Base-by-base conservation (phyloP, 1,140 invertebrate species). In the Thaumetopoea pityocampa region DNA sequence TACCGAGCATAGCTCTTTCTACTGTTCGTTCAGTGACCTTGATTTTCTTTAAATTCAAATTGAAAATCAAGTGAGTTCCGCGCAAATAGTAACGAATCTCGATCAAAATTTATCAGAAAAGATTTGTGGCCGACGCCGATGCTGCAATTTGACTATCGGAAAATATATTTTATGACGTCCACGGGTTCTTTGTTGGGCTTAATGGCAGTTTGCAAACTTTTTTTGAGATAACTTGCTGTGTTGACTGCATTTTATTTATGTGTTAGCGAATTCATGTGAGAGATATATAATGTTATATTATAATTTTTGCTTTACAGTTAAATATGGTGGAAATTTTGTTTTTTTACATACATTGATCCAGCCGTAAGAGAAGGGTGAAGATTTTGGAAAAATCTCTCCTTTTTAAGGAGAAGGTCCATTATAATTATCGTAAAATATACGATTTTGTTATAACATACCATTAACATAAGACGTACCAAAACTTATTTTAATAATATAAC, bases 161-260 rank as follows among this genome's bases (percentile, higher is more conserved):
- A 79, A 70, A 79, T 74, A 80, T 77, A 76, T 74, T 80, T 74
- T 72, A 76, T 72, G 70, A 74, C 67, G 63, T 71, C 69, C 62
- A 58, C 28, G 49, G n/a, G 67, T 58, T 69, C 65, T 78, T 73
- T 71, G 69, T 64, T 64, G 59, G 48, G 51, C 61, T 78, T 67
- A 70, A 69, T 69, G 60, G 60, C 35, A 57, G 63, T 63, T 62
- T 62, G 49, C 35, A 51, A 38, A 30, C 28, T 37, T 50, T 67
- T 68, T 70, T 70, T 53, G 28, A 27, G 28, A 46, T 44, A 33
- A 48, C 30, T 18, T 9, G 29, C 50, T 24, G 42, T 51, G 50
- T 51, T 48, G 58, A 57, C 47, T 49, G 40, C 11, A 0, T 16
- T 27, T 20, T 34, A 11, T 40, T 57, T 47, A 50, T 52, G 53